A percentile compares a stretch with the other conserved stretches of the same genome.
Conservation (phyloP, 2,888 invertebrate genomes). For the Epinotia bilunana region DNA sequence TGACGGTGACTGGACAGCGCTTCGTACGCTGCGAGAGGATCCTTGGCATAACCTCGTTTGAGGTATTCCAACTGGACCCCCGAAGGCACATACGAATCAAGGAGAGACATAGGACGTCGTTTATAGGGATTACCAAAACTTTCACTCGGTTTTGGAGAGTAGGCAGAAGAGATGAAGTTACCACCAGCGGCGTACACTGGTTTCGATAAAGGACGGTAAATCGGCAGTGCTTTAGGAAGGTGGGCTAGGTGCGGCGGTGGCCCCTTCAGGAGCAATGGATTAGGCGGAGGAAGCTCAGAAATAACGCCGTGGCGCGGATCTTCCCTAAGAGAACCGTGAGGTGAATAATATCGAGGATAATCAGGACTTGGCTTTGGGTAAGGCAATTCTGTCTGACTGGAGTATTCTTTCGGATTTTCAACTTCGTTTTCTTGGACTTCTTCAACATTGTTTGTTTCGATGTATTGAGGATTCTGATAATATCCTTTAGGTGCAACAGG, state of each 20-base stretch:
- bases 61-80: constrained; percentile 80
- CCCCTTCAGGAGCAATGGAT: constrained; percentile 67
- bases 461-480: constrained; percentile 62
- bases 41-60: constrained; percentile 74
- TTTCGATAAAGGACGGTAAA: constrained; percentile 69
- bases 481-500: constrained; percentile 63
- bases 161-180: constrained; percentile 55
- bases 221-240: constrained; percentile 73
- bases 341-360: constrained; percentile 69
- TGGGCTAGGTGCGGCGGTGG: constrained; percentile 70
- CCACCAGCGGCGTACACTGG: constrained; percentile 66
- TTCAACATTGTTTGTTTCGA: constrained; percentile 65
- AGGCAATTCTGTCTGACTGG: constrained; percentile 61
- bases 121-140: constrained; percentile 61
- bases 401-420: constrained; percentile 62
- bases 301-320: constrained; percentile 62
- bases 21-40: constrained; percentile 74
- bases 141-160: constrained; percentile 62
- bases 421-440: constrained; percentile 62
- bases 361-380: constrained; percentile 59
- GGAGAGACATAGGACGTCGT: constrained; percentile 78
- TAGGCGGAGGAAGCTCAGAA: constrained; percentile 70
- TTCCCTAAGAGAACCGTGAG: constrained; percentile 64
- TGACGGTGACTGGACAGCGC: constrained; percentile 70
- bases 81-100: constrained; percentile 86